phyloP scores from a whole-genome alignment of 1,140 invertebrate genomes.

The Calephelis nemesis region DNA sequence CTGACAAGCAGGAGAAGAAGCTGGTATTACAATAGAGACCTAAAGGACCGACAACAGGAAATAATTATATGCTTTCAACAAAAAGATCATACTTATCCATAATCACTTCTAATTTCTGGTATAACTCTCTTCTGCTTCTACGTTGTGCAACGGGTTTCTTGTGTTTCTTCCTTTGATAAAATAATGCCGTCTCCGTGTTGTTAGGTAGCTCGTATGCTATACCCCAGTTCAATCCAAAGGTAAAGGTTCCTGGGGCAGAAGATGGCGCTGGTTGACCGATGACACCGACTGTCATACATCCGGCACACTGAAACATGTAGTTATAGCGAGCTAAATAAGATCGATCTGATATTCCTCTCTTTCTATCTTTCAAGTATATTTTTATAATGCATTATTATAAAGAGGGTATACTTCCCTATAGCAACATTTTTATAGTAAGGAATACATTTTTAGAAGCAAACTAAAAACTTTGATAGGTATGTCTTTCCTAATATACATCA shows the following conservation, averaged over 20 bases:
- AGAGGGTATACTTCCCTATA: too few relatives aligned
- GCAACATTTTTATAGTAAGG: too few relatives aligned
- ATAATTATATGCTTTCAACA: constrained; percentile 12
- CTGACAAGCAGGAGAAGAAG: too few relatives aligned
- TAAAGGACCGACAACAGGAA: too few relatives aligned
- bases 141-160: constrained; percentile 72
- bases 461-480: too few relatives aligned
- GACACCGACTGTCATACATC: constrained; percentile 80
- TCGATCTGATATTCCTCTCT: too few relatives aligned
- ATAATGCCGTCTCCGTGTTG: constrained; percentile 80
- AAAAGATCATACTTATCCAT: constrained; percentile 83
- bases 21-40: too few relatives aligned
- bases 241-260: constrained; percentile 78
- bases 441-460: too few relatives aligned
- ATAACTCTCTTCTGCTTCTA: constrained; percentile 80
- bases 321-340: neutral
- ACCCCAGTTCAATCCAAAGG: constrained; percentile 86
- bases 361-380: too few relatives aligned
- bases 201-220: constrained; percentile 88
- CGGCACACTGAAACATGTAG: constrained; percentile 43
- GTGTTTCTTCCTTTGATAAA: constrained; percentile 45
- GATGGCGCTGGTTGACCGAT: constrained; percentile 74
- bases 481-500: too few relatives aligned
- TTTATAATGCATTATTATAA: too few relatives aligned
- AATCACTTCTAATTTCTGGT: constrained; percentile 84